These are phyloP conservation scores for Tiaroga cobitis DNA, from an alignment of 2,797 vertebrate genomes.

Conservation along the genomic window DNA sequence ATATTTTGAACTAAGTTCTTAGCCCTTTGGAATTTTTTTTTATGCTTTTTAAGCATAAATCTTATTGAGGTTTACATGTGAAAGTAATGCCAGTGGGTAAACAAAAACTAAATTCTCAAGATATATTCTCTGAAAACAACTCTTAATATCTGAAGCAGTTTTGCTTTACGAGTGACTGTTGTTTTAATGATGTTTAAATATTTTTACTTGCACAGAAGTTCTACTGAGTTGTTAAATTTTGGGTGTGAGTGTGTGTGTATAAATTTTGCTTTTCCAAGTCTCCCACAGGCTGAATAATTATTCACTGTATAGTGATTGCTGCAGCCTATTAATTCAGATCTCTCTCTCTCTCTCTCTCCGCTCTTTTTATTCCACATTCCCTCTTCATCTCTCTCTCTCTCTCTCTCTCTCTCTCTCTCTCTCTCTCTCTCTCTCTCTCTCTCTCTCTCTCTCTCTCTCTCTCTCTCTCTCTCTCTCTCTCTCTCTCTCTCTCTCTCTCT, in stretches of 20 bases:
- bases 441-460: constrained; percentile 20
- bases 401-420: constrained; percentile 40
- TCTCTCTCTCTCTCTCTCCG: constrained; percentile 54
- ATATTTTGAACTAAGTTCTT: background rate
- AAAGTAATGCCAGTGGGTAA: background rate
- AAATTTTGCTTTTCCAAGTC: constrained; percentile 52
- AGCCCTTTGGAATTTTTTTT: background rate
- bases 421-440: constrained; percentile 53
- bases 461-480: constrained; percentile 55
- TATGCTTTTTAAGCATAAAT: background rate
- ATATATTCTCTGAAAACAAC: background rate
- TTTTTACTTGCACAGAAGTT: background rate
- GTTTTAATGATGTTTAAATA: background rate
- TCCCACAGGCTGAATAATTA: constrained; percentile 44
- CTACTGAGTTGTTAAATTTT: background rate
- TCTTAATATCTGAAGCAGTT: background rate
- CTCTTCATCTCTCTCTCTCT: background rate
- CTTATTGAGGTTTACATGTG: background rate
- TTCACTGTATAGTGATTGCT: constrained; percentile 23
- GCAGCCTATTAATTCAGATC: constrained; percentile 61
- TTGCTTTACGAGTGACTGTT: background rate
- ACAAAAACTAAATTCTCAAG: background rate
- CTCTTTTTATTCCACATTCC: constrained; percentile 15
- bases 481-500: background rate
- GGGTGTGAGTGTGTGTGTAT: background rate